These are phyloP conservation scores for Alviniconcha strummeri DNA, from an alignment of 2,888 invertebrate species.

Conservation along the genomic window DNA sequence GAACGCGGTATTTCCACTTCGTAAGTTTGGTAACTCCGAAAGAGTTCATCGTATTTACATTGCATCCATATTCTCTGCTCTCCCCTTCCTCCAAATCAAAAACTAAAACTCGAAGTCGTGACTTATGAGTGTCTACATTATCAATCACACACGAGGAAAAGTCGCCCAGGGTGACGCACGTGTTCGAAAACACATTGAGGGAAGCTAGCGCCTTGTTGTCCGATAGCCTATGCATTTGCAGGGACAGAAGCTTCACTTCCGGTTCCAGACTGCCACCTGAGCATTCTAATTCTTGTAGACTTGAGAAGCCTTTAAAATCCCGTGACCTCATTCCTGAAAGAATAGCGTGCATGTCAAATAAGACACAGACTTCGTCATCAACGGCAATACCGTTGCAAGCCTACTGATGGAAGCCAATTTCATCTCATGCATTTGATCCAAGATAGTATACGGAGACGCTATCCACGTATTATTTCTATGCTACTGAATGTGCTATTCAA, in stretches of 20 bases:
- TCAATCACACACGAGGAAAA: constrained; percentile 13
- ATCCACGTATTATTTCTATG: not conserved
- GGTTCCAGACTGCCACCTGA: constrained; percentile 14
- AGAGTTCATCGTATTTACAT: not conserved
- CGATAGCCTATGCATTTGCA: not conserved
- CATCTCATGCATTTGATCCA: not conserved
- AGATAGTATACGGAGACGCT: not conserved
- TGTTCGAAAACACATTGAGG: constrained; percentile 7
- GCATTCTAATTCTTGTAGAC: constrained; percentile 31
- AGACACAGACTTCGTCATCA: not conserved
- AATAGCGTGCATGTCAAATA: not conserved
- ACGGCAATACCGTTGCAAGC: too few relatives aligned
- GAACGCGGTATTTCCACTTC: not conserved
- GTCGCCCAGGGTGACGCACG: constrained; percentile 11
- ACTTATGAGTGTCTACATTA: not conserved
- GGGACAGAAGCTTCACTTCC: constrained; percentile 21
- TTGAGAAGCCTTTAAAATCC: constrained; percentile 19
- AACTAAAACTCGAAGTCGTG: constrained; percentile 12
- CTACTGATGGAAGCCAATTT: too few relatives aligned
- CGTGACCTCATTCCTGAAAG: constrained; percentile 24
- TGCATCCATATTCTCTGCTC: constrained; percentile 21
- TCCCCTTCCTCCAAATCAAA: constrained; percentile 20
- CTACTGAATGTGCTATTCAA: not conserved
- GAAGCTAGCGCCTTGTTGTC: constrained; percentile 7
- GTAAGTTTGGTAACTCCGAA: not conserved